Percentiles rank a stretch among this genome's conserved stretches.
Evolutionary conservation across 1,140 invertebrate genomes (phyloP).

Genomic region (Venustaconcha ellipsiformis): DNA sequence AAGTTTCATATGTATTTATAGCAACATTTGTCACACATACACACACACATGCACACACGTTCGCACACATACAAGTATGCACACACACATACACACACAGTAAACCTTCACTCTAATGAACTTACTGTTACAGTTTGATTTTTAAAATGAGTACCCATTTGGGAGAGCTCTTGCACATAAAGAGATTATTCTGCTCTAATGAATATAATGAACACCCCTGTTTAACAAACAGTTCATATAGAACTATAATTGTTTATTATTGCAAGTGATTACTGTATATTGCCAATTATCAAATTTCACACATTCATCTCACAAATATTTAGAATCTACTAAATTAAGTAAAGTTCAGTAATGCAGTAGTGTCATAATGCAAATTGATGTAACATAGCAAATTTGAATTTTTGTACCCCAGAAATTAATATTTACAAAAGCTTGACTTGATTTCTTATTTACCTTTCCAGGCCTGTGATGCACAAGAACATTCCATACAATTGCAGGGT

Average conservation of each 20-base stretch:
- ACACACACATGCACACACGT: too few relatives aligned
- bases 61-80: too few relatives aligned
- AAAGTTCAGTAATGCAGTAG: not conserved
- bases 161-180: not conserved
- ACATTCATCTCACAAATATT: too few relatives aligned
- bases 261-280: not conserved
- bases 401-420: not conserved
- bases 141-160: too few relatives aligned
- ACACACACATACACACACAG: too few relatives aligned
- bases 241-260: not conserved
- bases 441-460: constrained; percentile 42
- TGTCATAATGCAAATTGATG: not conserved
- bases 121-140: too few relatives aligned
- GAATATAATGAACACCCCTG: not conserved
- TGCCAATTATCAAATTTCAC: not conserved
- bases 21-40: too few relatives aligned
- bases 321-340: too few relatives aligned
- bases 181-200: not conserved
- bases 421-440: not conserved
- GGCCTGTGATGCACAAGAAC: constrained; percentile 94
- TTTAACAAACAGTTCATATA: not conserved
- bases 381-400: not conserved
- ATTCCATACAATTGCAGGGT: constrained; percentile 96
- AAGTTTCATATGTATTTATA: too few relatives aligned
- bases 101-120: too few relatives aligned